Evolutionary conservation across 2,113 vertebrate species (phyloP).

Genomic region (Cichladusa arquata): DNA sequence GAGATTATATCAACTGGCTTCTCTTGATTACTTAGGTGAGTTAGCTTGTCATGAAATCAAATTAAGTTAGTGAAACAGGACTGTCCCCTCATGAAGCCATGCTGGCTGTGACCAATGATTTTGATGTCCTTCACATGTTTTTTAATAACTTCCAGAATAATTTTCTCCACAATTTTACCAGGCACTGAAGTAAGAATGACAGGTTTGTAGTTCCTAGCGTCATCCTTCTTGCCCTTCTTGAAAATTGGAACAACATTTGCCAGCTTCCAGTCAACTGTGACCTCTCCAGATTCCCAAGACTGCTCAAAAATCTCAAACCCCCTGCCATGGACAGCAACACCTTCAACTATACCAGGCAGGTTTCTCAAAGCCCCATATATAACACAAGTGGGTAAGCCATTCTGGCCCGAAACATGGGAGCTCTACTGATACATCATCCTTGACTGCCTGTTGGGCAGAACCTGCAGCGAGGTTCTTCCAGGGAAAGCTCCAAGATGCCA

Average conservation of each 20-base stretch:
- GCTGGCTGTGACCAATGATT: background rate
- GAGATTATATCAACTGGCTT: background rate
- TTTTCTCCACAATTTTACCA: background rate
- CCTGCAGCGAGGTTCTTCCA: background rate
- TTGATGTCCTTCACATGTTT: background rate
- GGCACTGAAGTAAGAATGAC: background rate
- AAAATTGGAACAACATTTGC: background rate
- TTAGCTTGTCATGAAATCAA: background rate
- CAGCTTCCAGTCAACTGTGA: background rate
- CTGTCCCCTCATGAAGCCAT: background rate
- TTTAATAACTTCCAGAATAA: background rate
- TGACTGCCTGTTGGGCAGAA: background rate
- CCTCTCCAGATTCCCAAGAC: background rate
- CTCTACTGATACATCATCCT: background rate
- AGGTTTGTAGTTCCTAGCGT: background rate
- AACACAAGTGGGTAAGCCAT: background rate
- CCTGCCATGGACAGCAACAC: accelerated
- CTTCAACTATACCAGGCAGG: background rate
- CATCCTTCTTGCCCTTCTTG: background rate
- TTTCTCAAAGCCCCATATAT: background rate
- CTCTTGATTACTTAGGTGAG: background rate
- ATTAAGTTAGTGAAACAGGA: background rate
- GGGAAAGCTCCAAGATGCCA: background rate
- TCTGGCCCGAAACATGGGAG: background rate
- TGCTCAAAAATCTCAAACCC: background rate